These are phyloP conservation scores for Campylomormyrus tamandua DNA, from an alignment of 2,113 vertebrate genomes.

Conservation along the genomic window DNA sequence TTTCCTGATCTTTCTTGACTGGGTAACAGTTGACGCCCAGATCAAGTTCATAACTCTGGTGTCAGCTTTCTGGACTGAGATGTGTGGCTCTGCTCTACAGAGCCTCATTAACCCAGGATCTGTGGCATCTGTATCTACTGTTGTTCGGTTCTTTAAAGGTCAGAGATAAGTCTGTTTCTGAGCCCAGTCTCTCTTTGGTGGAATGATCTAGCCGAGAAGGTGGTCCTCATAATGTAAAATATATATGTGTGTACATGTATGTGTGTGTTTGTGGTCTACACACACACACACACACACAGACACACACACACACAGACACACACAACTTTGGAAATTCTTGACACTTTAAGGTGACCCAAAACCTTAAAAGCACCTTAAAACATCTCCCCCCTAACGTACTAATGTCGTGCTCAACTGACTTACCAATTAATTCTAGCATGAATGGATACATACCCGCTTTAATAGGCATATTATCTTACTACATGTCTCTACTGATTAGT, in stretches of 20 bases:
- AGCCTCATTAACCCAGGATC: background rate
- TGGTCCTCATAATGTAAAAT: background rate
- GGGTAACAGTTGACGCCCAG: background rate
- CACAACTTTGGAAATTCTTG: background rate
- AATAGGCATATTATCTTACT: background rate
- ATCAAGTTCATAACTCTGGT: background rate
- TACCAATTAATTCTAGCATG: background rate
- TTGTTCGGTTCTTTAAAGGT: background rate
- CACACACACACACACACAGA: no score
- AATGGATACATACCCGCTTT: background rate
- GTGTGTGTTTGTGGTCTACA: no score
- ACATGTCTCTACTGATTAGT: background rate
- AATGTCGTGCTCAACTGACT: background rate
- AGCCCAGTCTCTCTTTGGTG: background rate
- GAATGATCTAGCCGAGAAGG: background rate
- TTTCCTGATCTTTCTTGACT: background rate
- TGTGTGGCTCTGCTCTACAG: background rate
- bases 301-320: background rate
- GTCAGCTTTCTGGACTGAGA: background rate
- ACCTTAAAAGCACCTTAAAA: background rate
- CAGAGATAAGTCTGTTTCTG: background rate
- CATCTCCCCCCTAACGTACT: background rate
- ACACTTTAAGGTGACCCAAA: background rate
- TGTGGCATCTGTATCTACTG: background rate
- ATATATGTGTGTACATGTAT: background rate